These are phyloP conservation scores for Choloepus didactylus DNA, from an alignment of 2,797 vertebrate genomes.

Conservation along the genomic window DNA sequence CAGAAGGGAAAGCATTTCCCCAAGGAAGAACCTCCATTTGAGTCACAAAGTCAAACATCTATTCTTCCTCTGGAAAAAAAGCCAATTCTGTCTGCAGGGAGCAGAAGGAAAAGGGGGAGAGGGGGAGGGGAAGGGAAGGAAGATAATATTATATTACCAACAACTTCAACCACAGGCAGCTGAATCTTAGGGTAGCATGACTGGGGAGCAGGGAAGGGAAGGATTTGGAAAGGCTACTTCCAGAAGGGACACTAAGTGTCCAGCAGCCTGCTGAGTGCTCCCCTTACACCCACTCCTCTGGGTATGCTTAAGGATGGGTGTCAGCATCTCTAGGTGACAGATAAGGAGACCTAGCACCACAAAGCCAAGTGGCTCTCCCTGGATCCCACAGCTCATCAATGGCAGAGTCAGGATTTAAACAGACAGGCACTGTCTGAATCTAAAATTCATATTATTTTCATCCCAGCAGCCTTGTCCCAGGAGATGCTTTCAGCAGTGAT, in stretches of 20 bases:
- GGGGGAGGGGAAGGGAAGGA: background rate
- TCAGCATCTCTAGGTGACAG: background rate
- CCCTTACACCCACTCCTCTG: background rate
- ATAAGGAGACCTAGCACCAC: background rate
- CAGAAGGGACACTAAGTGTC: background rate
- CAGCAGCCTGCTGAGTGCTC: background rate
- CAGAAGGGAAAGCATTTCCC: constrained; percentile 32
- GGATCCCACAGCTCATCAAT: background rate
- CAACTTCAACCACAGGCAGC: background rate
- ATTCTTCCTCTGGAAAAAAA: constrained; percentile 32
- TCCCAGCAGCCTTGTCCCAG: background rate
- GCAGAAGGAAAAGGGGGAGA: background rate
- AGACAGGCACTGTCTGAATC: background rate
- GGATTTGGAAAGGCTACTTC: background rate
- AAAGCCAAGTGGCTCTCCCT: background rate
- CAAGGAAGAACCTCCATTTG: background rate
- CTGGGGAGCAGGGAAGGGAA: background rate
- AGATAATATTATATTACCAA: background rate
- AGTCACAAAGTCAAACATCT: constrained; percentile 40
- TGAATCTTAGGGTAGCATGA: background rate
- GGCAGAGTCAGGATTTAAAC: background rate
- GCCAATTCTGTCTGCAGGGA: background rate
- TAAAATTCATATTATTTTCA: background rate
- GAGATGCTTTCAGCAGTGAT: background rate
- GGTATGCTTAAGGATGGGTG: background rate